Base-by-base conservation (phyloP, 2,888 invertebrate species). In the Metalampra italica region DNA sequence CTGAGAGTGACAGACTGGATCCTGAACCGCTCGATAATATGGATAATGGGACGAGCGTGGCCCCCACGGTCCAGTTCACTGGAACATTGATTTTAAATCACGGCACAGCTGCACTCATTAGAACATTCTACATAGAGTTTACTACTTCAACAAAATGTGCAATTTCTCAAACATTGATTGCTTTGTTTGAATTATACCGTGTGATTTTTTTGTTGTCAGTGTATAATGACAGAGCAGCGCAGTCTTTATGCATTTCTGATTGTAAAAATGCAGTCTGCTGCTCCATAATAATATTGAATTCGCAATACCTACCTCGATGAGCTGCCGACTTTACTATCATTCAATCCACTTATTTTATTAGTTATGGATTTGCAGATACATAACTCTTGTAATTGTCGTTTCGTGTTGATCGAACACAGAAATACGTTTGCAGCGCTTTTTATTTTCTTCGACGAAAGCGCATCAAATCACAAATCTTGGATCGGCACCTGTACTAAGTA, bases 211-310 rank as follows among this genome's bases (percentile, higher is more conserved):
- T 60, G 64, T 54, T 53, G 48, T 53, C 53, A 47, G 47, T 49
- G 49, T 68, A 68, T 68, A 68, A 71, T 68, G 60, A 60, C 61
- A 60, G 55, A 51, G 58, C 47, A 58, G 51, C 52, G 54, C 49
- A 61, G 60, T 56, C 51, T 59, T 54, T 54, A 51, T 63, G 56
- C 60, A 46, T 52, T 54, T 55, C 52, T 66, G 54, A 58, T 55
- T 60, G 51, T 53, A 61, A 60, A 59, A 61, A 63, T 60, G 55
- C 66, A 53, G 70, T 79, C 80, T 79, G 80, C 75, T 67, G 68
- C 68, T 65, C 69, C 72, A 70, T 80, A 77, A 80, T 81, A 77
- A 56, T n/a, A 36, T n/a, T 36, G 11, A 36, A 36, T 34, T 36
- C 54, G 60, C 53, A 60, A 75, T 66, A 74, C 62, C 71, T 66